Evolutionary conservation across 2,113 vertebrate species (phyloP), one percentile per base, ranked within the genome.

Genomic region (Meles meles): DNA sequence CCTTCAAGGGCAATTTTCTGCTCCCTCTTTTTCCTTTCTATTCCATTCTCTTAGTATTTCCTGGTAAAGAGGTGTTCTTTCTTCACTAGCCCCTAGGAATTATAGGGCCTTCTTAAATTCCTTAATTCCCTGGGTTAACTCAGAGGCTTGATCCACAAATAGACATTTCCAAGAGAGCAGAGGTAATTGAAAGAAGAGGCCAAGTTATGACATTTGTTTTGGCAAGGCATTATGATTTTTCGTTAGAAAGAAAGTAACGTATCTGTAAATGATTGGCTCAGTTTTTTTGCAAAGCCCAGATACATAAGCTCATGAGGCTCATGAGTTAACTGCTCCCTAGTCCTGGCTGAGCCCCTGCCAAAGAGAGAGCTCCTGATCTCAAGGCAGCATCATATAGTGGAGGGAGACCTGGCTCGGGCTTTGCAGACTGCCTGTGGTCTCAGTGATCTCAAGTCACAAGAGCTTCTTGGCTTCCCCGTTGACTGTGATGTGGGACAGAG

Each of bases 141-240:
- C n/a, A 76, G 55, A 69, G 82, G 74, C 42, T 93, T 93, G 72
- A 88, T 94, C 57, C n/a, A 49, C 7, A 94, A 55, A 63, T 47
- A 67, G 12, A 72, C 10, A 81, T 80, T 97, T 95, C 86, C 21
- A 90, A 97, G 82, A 92, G 49, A 97, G 80, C 74, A 76, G 72
- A 96, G 55, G 61, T 79, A 49, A 87, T 39, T 89, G 65, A 82
- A 93, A 97, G 71, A 82, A 93, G 94, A 93, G 37, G 37, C 87
- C 82, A 87, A 76, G 81, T 55, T 57, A 89, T 47, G 88, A 57
- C 49, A 52, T 92, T 96, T 82, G 69, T 96, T 96, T 96, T 86
- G 71, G 61, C 81, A 91, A 96, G 47, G 42, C 13, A 7, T 83
- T 92, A 47, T 57, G 49, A 44, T 71, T 91, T 93, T 90, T 94